Conservation (phyloP, 1,140 invertebrate species). For the Apis mellifera region Amel_HAv3.1 CM009943.2:8543001-8543500, state of each 20-base stretch:
- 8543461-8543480: too few relatives aligned
- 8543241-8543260: constrained; percentile 46
- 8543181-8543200: constrained; percentile 14
- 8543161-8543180: neutral
- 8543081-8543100: too few relatives aligned
- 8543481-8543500: constrained; percentile 44
- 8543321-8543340: constrained; percentile 60
- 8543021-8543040: too few relatives aligned
- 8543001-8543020: too few relatives aligned
- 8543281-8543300: constrained; percentile 49
- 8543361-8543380: constrained; percentile 64
- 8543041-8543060: too few relatives aligned
- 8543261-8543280: constrained; percentile 60
- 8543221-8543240: constrained; percentile 64
- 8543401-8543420: neutral
- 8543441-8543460: constrained; percentile 48
- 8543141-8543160: neutral
- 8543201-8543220: neutral
- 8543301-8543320: constrained; percentile 29
- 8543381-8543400: constrained; percentile 53
- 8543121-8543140: neutral
- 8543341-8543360: constrained; percentile 43
- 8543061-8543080: too few relatives aligned
- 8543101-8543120: neutral
- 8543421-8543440: constrained; percentile 31